These are phyloP conservation scores for Priapulus caudatus DNA, from an alignment of 2,888 invertebrate genomes.

Conservation along the genomic window DNA sequence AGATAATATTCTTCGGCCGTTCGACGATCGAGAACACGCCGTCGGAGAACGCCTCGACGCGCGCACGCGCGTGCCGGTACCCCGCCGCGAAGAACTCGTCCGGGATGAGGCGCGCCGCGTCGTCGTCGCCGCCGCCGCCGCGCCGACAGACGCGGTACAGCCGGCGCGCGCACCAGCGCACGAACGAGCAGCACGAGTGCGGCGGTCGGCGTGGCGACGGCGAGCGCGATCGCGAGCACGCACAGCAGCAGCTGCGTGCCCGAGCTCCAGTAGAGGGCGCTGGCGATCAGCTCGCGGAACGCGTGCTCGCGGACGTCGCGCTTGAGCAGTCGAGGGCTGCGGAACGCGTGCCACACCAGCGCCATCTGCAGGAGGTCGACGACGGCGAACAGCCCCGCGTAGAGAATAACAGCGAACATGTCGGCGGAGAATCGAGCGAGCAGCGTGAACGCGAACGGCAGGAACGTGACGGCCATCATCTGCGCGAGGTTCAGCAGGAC, in stretches of 20 bases:
- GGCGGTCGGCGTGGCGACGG: background rate
- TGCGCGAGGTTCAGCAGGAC: background rate
- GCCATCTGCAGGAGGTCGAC: background rate
- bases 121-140: no score
- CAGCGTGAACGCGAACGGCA: background rate
- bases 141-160: no score
- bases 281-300: background rate
- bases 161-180: no score
- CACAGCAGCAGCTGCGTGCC: background rate
- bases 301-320: background rate
- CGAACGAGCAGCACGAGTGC: background rate
- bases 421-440: background rate
- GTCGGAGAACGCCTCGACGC: background rate
- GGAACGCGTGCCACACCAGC: background rate
- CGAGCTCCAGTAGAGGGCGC: background rate
- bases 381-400: background rate
- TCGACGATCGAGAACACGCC: slow-evolving; percentile 1
- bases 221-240: background rate
- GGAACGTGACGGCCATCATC: background rate
- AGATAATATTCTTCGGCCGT: no score
- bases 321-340: background rate
- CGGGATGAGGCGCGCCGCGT: no score
- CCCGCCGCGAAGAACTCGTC: no score
- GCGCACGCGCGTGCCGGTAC: no score
- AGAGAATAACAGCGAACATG: background rate